Conservation (phyloP, 2,888 invertebrate genomes). For the Caenorhabditis macrosperma region DNA sequence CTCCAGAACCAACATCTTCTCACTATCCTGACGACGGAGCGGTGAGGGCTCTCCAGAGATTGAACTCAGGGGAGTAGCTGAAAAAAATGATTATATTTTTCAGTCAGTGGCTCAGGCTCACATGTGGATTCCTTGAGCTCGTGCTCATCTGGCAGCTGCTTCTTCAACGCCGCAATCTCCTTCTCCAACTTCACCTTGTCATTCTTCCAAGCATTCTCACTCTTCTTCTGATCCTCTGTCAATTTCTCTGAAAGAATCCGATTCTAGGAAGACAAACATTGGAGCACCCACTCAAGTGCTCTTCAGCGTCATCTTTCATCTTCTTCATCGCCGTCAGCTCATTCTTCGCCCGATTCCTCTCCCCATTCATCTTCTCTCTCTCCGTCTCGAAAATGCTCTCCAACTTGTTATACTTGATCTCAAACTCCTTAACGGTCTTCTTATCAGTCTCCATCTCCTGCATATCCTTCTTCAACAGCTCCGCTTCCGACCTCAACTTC, state of each 20-base stretch:
- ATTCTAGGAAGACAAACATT: too few relatives aligned
- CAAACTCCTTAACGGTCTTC: slow-evolving; percentile 76
- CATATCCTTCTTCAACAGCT: slow-evolving; percentile 57
- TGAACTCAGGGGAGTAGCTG: slow-evolving; percentile 61
- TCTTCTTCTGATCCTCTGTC: slow-evolving; percentile 64
- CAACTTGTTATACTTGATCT: slow-evolving; percentile 79
- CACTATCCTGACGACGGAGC: slow-evolving; percentile 61
- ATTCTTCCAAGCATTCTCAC: slow-evolving; percentile 60
- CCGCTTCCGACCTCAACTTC: slow-evolving; percentile 53
- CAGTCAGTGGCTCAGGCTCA: background rate
- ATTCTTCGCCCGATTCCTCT: slow-evolving; percentile 75
- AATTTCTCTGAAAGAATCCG: slow-evolving; percentile 64
- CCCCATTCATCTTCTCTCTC: slow-evolving; percentile 75
- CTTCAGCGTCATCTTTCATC: slow-evolving; percentile 76
- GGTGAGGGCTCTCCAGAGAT: slow-evolving; percentile 54
- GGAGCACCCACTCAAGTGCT: slow-evolving; percentile 63
- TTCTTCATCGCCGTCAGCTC: slow-evolving; percentile 75
- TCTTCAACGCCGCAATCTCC: slow-evolving; percentile 65
- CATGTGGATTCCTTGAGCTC: slow-evolving; percentile 43
- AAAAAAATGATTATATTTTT: slow-evolving; percentile 1
- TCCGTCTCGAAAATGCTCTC: slow-evolving; percentile 79
- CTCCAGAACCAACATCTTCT: slow-evolving; percentile 66
- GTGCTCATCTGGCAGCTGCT: slow-evolving; percentile 62
- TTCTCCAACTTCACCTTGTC: slow-evolving; percentile 66
- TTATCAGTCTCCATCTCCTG: slow-evolving; percentile 77